These are phyloP conservation scores for Asarcornis scutulata DNA, from an alignment of 2,113 vertebrate genomes.

Conservation along the genomic window DNA sequence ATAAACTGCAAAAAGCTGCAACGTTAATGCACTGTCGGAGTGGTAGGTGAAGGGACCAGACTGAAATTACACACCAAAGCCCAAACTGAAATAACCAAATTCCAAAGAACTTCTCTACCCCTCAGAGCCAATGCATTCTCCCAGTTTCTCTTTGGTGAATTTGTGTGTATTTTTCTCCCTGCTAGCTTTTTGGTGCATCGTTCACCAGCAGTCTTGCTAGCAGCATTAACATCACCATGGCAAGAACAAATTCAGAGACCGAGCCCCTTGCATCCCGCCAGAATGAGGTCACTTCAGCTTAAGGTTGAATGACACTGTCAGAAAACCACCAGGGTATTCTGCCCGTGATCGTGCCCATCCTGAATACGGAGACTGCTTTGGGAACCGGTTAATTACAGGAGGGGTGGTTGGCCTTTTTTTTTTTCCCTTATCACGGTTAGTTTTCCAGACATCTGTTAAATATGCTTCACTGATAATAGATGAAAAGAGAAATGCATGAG, in stretches of 20 bases:
- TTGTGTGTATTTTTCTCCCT: neutral
- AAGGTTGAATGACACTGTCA: neutral
- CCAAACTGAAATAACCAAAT: neutral
- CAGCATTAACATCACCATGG: neutral
- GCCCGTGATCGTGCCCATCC: neutral
- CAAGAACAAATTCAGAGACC: neutral
- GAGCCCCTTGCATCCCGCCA: neutral
- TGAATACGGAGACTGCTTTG: neutral
- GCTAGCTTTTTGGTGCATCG: neutral
- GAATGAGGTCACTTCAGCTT: neutral
- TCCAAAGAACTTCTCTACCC: neutral
- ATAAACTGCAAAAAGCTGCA: neutral
- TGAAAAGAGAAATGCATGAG: neutral
- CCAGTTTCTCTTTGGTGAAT: neutral
- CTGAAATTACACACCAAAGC: neutral
- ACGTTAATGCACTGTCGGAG: neutral
- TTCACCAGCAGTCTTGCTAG: neutral
- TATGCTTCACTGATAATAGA: slow-evolving; percentile 1
- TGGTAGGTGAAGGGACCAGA: neutral
- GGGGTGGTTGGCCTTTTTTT: neutral
- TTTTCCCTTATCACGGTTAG: neutral
- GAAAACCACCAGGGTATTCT: neutral
- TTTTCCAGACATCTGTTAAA: slow-evolving; percentile 27
- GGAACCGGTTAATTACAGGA: neutral
- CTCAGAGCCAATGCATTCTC: neutral